These are phyloP conservation scores for Callimico goeldii DNA, from an alignment of 2,797 vertebrate genomes.

Conservation along the genomic window DNA sequence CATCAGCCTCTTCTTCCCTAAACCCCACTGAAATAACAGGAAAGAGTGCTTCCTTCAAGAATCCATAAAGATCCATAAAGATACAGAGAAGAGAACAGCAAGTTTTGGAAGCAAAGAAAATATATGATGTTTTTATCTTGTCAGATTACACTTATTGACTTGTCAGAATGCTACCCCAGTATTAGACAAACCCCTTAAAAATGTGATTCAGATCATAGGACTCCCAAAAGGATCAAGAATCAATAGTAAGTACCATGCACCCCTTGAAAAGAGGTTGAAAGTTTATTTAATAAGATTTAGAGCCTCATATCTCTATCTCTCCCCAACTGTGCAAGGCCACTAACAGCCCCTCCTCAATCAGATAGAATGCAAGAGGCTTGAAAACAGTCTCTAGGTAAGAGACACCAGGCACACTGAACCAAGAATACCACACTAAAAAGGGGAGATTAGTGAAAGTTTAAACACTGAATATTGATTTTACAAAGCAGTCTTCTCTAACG, in stretches of 20 bases:
- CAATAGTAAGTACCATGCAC: background rate
- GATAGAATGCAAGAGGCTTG: background rate
- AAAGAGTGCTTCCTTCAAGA: constrained; percentile 30
- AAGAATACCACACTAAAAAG: background rate
- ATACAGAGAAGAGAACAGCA: background rate
- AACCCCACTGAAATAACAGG: background rate
- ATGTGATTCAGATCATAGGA: background rate
- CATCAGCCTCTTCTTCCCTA: background rate
- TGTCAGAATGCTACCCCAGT: background rate
- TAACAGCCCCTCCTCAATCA: background rate
- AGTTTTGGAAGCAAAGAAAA: background rate
- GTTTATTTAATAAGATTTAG: background rate
- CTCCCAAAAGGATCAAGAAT: background rate
- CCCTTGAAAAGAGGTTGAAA: background rate
- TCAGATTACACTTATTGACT: constrained; percentile 1
- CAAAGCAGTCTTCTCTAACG: background rate
- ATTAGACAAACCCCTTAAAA: background rate
- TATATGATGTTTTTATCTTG: background rate
- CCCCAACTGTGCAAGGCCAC: background rate
- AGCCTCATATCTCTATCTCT: background rate
- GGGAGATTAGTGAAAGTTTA: background rate
- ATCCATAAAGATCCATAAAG: background rate
- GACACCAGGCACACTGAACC: background rate
- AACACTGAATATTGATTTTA: background rate
- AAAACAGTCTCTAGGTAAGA: background rate